Evolutionary conservation across 2,797 vertebrate species (phyloP), one percentile per base, ranked within the genome.

Genomic region (Halcyon smyrnensis): DNA sequence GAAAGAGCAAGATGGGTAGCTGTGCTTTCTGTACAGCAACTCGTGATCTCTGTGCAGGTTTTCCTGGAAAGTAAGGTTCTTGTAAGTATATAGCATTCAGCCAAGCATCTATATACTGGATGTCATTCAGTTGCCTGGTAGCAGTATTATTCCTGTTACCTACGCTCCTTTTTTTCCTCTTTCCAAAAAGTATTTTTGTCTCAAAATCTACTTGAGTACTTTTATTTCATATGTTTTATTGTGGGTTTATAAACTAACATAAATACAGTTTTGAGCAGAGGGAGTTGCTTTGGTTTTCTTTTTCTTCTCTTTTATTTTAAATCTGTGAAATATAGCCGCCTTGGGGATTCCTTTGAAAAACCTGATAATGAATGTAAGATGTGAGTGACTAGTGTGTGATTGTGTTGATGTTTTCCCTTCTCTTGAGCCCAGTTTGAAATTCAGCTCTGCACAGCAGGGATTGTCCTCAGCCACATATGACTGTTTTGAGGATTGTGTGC

Each of bases 331-430:
- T 93, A 94, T 73, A 96, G 93, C 91, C 32, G 74, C 77, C 87
- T 96, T 93, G 95, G 96, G 96, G 91, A 97, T 97, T 96, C 91
- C 93, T 98, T 97, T 97, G 97, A 98, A 97, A 98, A 97, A 93
- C 82, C 76, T 98, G 96, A 96, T 97, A 97, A 98, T 97, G 95
- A 97, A 95, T 90, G 79, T 95, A 93, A 91, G 96, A 94, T 80
- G 73, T 87, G 90, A 96, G 88, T 96, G 96, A 92, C 95, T 95
- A 81, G 74, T 95, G 76, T 92, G 87, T 94, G 92, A 95, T 95
- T 92, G 59, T 92, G 88, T 84, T 96, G 96, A 92, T 97, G 96
- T 95, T 95, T 96, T 77, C 81, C 83, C 23, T 81, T 96, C 94
- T 97, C 93, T 84, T 36, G 84, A 96, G 92, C 69, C 91, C 76